A percentile compares a stretch with the other conserved stretches of the same genome.
These are phyloP conservation scores for Ivindomyrus marchei DNA, from an alignment of 2,113 vertebrate genomes.

Conservation along the genomic window DNA sequence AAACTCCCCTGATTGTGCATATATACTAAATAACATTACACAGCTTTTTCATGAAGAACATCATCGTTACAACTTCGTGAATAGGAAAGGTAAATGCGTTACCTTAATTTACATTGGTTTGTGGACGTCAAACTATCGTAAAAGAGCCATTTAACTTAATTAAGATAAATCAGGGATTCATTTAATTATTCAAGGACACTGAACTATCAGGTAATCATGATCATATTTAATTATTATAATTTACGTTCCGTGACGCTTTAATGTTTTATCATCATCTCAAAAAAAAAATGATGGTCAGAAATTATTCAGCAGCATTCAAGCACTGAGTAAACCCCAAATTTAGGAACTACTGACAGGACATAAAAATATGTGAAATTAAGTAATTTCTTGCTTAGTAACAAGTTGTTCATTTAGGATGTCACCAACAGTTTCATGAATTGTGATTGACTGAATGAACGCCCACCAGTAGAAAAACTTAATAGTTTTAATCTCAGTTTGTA, in stretches of 20 bases:
- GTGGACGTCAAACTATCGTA: neutral
- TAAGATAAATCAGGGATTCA: neutral
- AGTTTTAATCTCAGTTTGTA: neutral
- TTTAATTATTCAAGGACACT: slow-evolving; percentile 1
- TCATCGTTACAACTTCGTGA: neutral
- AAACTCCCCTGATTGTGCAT: neutral
- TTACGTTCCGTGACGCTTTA: neutral
- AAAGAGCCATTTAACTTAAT: neutral
- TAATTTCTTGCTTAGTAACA: neutral
- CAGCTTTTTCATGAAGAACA: neutral
- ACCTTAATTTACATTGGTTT: neutral
- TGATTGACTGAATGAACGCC: neutral
- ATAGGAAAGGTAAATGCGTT: neutral
- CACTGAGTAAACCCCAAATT: neutral
- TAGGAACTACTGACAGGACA: neutral
- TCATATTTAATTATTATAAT: neutral
- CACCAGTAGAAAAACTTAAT: neutral
- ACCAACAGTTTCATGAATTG: neutral
- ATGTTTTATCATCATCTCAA: neutral
- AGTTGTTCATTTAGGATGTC: neutral
- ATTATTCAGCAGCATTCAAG: neutral
- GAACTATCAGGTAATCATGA: slow-evolving; percentile 7
- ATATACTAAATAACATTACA: neutral
- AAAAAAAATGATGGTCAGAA: neutral
- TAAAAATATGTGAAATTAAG: neutral